Conservation (phyloP, 1,140 invertebrate genomes). For the Anastatus disparis region DNA sequence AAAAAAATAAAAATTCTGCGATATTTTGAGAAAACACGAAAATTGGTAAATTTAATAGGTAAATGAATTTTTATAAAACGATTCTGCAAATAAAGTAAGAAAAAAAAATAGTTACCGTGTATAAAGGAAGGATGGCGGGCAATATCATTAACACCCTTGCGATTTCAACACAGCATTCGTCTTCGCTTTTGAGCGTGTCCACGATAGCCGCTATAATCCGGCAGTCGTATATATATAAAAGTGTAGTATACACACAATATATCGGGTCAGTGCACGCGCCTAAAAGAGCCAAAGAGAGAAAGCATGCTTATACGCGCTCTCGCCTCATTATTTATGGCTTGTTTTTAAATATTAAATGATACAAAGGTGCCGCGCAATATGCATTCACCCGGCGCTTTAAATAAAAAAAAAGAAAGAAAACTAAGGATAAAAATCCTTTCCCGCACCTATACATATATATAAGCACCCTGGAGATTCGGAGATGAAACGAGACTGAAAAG, state of each 20-base stretch:
- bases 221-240: slow-evolving; percentile 43
- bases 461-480: not conserved
- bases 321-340: slow-evolving; percentile 65
- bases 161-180: slow-evolving; percentile 66
- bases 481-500: not conserved
- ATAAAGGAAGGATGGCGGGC: slow-evolving; percentile 27
- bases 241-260: not conserved
- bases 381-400: too few relatives aligned
- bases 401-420: not conserved
- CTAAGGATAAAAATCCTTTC: not conserved
- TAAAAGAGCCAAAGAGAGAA: too few relatives aligned
- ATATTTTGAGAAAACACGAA: too few relatives aligned
- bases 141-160: slow-evolving; percentile 63
- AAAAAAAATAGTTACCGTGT: not conserved
- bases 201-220: slow-evolving; percentile 53
- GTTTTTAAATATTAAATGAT: slow-evolving; percentile 68
- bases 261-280: not conserved
- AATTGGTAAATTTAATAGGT: too few relatives aligned
- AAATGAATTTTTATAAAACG: too few relatives aligned
- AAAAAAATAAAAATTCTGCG: too few relatives aligned
- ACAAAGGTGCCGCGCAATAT: slow-evolving; percentile 55
- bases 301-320: too few relatives aligned
- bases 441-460: not conserved
- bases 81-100: not conserved
- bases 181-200: slow-evolving; percentile 57